Evolutionary conservation across 2,113 vertebrate genomes (phyloP), one percentile per base, ranked within the genome.

Genomic region (Calyptommatus sinebrachiatus): DNA sequence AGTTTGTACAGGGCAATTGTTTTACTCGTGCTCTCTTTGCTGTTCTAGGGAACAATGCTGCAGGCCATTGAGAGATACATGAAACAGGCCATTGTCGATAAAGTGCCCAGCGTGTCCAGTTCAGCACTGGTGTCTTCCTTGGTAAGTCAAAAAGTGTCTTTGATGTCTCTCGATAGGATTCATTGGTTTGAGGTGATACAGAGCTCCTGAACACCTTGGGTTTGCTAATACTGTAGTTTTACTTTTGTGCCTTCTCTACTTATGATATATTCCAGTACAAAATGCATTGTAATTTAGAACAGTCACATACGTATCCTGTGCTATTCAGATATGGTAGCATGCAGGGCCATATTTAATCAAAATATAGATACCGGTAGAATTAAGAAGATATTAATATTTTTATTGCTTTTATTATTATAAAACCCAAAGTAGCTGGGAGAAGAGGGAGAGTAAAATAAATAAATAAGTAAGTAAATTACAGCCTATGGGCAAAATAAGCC

Each of bases 1-100:
- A 2, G 1, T 75, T 75, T 63, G 24, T 16, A 1, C 26, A 12
- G 35, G 35, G 35, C 35, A 41, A 41, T 41, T 28, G 4, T 2
- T 5, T 9, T 63, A 14, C 0, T 0, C 0, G 20, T 3, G 65
- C 48, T 26, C 14, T 11, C 21, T 67, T 31, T 26, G 35, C 2
- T 68, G 57, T 73, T 1, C 0, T 68, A 99, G 98, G 97, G 97
- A n/a, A 99, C 97, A 0, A 99, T 99, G 98, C 90, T 99, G 65
- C 98, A 99, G 77, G 98, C 97, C 77, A 98, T 99, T 31, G 98
- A 99, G 92, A 90, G 98, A 8, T 99, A 99, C 91, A 99, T 99
- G 98, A 99, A 99, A 70, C 98, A 99, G 87, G 98, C 98, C 82
- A 99, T 99, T 41, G 98, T 99, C 89, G 98, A 99, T 89, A 99